These are phyloP conservation scores for Oryzias javanicus DNA, from an alignment of 2,113 vertebrate genomes.

Conservation along the genomic window DNA sequence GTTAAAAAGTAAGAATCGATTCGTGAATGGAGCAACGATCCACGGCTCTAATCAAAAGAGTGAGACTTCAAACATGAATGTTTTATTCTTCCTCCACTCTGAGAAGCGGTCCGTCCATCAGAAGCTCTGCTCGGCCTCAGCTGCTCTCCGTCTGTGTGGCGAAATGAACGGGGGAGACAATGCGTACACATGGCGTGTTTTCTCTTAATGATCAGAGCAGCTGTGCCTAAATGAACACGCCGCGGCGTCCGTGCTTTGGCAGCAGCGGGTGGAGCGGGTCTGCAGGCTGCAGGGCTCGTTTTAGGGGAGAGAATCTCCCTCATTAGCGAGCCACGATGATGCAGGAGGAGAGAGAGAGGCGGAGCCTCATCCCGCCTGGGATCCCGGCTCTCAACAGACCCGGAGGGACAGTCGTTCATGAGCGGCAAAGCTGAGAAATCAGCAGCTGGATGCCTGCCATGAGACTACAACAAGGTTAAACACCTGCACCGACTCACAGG, in stretches of 20 bases:
- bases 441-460: conserved; percentile 19
- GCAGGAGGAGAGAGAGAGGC: conserved; percentile 11
- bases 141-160: conserved; percentile 18
- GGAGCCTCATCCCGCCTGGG: conserved; percentile 13
- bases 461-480: conserved; percentile 20
- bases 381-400: conserved; percentile 28
- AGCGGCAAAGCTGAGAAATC: conserved; percentile 32
- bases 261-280: conserved; percentile 9
- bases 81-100: too few species aligned
- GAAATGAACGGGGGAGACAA: conserved; percentile 8
- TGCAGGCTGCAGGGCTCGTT: conserved; percentile 11
- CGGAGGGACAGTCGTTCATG: conserved; percentile 23
- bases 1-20: too few species aligned
- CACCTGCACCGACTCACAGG: conserved; percentile 33
- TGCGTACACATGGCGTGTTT: conserved; percentile 45
- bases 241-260: conserved; percentile 40
- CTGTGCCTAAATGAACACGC: conserved; percentile 69
- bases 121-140: conserved; percentile 19
- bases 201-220: conserved; percentile 70
- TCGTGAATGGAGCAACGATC: too few species aligned
- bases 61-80: too few species aligned
- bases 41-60: too few species aligned
- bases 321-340: conserved; percentile 60
- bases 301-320: conserved; percentile 47
- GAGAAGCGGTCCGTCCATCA: too few species aligned